These are phyloP conservation scores for Polyommatus iphigenia DNA, from an alignment of 2,888 invertebrate species.

Conservation along the genomic window DNA sequence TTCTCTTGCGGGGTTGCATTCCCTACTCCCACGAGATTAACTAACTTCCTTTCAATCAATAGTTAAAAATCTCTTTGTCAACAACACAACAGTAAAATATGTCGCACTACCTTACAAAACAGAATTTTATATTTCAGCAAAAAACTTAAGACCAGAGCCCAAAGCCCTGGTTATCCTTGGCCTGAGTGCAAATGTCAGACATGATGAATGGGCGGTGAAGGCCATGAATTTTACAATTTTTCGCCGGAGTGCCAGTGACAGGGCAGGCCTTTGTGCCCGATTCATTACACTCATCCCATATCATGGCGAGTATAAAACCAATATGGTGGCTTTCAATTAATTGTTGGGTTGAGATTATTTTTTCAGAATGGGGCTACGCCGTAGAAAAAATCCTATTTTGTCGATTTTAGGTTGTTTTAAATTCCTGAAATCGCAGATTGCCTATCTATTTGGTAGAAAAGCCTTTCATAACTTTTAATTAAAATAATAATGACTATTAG, in stretches of 20 bases:
- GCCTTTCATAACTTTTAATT: too few species aligned
- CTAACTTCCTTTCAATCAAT: too few species aligned
- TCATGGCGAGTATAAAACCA: constrained; percentile 27
- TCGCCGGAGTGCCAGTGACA: constrained; percentile 33
- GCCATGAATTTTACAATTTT: constrained; percentile 36
- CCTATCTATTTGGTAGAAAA: neutral
- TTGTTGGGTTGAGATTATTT: constrained; percentile 10
- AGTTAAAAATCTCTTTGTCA: neutral
- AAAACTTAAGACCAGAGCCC: constrained; percentile 11
- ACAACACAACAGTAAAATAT: neutral
- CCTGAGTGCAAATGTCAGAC: constrained; percentile 34
- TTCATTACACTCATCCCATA: constrained; percentile 30
- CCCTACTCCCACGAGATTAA: too few species aligned
- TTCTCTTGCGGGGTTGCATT: too few species aligned
- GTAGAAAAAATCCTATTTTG: neutral
- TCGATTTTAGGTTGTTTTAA: neutral
- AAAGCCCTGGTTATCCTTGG: constrained; percentile 26
- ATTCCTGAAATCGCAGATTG: neutral
- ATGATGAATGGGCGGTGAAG: constrained; percentile 39
- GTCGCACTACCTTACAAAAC: neutral
- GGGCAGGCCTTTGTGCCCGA: constrained; percentile 33
- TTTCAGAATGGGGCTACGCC: neutral
- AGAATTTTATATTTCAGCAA: constrained; percentile 9
- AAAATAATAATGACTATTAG: too few species aligned
- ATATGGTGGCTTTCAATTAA: constrained; percentile 24